Evolutionary conservation across 2,113 vertebrate species (phyloP), one percentile per base, ranked within the genome.

Genomic region (Lasiurus borealis): DNA sequence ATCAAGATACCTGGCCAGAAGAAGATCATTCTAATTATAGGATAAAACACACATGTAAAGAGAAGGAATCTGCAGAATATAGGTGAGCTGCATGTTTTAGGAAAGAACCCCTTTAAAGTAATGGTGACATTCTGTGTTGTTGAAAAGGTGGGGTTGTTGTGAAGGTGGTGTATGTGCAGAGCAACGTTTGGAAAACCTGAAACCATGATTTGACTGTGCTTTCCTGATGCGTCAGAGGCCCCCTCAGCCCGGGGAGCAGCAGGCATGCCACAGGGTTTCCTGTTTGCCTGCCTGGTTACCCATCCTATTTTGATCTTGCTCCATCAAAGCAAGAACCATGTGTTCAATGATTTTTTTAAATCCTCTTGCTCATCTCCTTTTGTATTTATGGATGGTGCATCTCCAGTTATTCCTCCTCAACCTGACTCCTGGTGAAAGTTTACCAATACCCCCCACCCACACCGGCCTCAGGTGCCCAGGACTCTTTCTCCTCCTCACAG

Each of bases 261-360:
- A 1, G 29, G 73, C 75, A 29, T 46, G 66, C 96, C 91, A 64
- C 93, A 88, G 36, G n/a, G 25, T 80, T 96, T 96, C 95, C 95
- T 95, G 85, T 95, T 95, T 96, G 85, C 80, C 48, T 90, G 40
- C 29, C 71, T 68, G 88, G n/a, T 90, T 76, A 77, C 85, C 92
- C 81, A 23, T 88, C n/a, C 2, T 76, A 84, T 73, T 96, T 73
- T 92, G 85, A 91, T 95, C 75, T 94, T 91, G 31, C 34, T 95
- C 48, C 31, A 59, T 92, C 82, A 97, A 93, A 95, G 88, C 68
- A 62, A 36, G 52, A 64, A 81, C 36, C 64, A 83, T 44, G 81
- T 85, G 62, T 92, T 90, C 69, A 78, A 29, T 66, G 46, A 84
- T 29, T 83, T 87, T 64, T 19, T 59, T 36, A 27, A 90, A 13